Percentiles rank a stretch among this genome's conserved stretches.
Conservation (phyloP, 2,113 vertebrate species). For the Alexandromys fortis region DNA sequence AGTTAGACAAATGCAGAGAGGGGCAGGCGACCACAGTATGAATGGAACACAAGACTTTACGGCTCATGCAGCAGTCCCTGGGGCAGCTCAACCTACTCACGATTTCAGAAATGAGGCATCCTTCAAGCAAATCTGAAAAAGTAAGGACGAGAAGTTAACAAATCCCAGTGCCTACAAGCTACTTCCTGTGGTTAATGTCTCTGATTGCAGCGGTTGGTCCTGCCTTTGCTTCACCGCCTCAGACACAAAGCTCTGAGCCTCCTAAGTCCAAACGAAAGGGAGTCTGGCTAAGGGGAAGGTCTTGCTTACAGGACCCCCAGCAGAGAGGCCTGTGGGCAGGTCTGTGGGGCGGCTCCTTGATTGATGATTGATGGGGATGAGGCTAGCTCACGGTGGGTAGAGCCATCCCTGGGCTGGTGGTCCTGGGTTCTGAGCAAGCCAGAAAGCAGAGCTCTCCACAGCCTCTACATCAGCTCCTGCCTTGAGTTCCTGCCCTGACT, state of each 20-base stretch:
- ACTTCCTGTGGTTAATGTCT: not conserved
- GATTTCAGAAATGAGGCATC: constrained; percentile 90
- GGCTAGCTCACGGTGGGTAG: not conserved
- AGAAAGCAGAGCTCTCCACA: too few species aligned
- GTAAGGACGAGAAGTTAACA: constrained; percentile 49
- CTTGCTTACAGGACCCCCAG: not conserved
- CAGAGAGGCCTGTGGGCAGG: not conserved
- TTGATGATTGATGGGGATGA: not conserved
- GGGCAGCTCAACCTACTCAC: constrained; percentile 83
- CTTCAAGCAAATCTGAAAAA: constrained; percentile 92
- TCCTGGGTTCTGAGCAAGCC: not conserved
- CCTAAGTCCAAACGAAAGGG: not conserved
- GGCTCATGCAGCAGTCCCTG: not conserved
- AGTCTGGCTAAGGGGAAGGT: not conserved
- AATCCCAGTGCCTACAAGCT: not conserved
- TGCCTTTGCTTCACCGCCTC: not conserved
- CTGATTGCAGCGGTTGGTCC: not conserved
- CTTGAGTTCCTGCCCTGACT: not conserved
- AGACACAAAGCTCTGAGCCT: not conserved
- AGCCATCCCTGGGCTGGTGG: not conserved
- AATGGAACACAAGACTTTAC: not conserved
- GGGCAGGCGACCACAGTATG: not conserved
- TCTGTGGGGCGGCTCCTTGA: not conserved
- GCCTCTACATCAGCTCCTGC: not conserved
- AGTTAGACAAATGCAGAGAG: not conserved